Conservation (phyloP, 2,888 invertebrate species). For the Leucophenga maculata region DNA sequence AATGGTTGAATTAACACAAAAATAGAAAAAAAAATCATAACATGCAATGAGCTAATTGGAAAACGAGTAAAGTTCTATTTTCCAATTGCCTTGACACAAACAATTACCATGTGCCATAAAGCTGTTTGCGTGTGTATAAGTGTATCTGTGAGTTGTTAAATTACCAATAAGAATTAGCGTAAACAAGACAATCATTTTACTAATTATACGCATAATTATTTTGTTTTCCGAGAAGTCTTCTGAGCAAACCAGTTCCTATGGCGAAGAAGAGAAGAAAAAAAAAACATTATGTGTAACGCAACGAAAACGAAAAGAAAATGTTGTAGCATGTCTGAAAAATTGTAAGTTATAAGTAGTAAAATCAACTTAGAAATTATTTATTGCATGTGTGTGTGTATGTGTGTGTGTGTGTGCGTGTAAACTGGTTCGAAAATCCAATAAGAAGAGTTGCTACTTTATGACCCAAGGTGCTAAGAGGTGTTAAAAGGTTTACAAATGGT, state of each 20-base stretch:
- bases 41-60: no score
- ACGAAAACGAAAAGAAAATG: neutral
- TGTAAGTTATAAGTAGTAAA: no score
- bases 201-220: constrained; percentile 64
- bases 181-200: constrained; percentile 63
- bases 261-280: neutral
- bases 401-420: no score
- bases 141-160: constrained; percentile 32
- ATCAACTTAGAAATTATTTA: no score
- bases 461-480: no score
- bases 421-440: no score
- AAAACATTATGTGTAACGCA: neutral
- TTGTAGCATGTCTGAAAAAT: neutral
- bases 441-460: no score
- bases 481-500: no score
- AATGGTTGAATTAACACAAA: no score
- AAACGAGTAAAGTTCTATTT: neutral
- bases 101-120: constrained; percentile 56
- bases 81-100: constrained; percentile 48
- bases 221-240: constrained; percentile 56
- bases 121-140: constrained; percentile 26
- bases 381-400: no score
- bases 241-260: constrained; percentile 34
- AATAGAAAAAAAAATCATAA: no score
- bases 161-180: constrained; percentile 13